Evolutionary conservation across 2,888 invertebrate species (phyloP).

Genomic region (Coleophora flavipennella): DNA sequence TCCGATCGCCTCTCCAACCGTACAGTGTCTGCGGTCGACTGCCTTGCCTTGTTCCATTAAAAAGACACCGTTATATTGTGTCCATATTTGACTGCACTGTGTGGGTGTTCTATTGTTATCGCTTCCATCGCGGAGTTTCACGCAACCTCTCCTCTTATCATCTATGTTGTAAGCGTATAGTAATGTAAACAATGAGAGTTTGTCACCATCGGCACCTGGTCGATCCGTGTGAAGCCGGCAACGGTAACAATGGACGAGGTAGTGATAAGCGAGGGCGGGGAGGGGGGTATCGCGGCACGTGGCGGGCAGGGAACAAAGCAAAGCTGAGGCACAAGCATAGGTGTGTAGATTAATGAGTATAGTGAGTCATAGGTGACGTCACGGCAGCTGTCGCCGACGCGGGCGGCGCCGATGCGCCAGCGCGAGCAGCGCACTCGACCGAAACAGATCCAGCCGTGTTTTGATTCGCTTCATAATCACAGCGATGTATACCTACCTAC

Average conservation of each 20-base stretch:
- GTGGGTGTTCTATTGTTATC: not conserved
- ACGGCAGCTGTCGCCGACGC: conserved; percentile 9
- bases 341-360: conserved; percentile 6
- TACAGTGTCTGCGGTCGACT: no score
- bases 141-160: no score
- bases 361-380: conserved; percentile 3
- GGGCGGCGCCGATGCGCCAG: conserved; percentile 5
- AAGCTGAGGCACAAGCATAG: conserved; percentile 2
- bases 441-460: conserved; percentile 4
- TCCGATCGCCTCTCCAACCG: not conserved
- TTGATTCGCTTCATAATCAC: conserved; percentile 6
- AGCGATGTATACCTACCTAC: no score
- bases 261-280: no score
- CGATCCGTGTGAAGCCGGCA: no score
- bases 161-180: not conserved
- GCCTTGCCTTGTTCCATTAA: not conserved
- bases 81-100: not conserved
- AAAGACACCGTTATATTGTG: no score
- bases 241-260: no score
- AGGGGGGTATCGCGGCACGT: not conserved
- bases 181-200: conserved; percentile 3
- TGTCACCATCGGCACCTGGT: no score
- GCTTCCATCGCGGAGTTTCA: not conserved
- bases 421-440: conserved; percentile 5
- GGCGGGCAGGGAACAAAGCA: conserved; percentile 1